These are phyloP conservation scores for Nasonia giraulti DNA, from an alignment of 1,140 invertebrate species.

Conservation along the genomic window DNA sequence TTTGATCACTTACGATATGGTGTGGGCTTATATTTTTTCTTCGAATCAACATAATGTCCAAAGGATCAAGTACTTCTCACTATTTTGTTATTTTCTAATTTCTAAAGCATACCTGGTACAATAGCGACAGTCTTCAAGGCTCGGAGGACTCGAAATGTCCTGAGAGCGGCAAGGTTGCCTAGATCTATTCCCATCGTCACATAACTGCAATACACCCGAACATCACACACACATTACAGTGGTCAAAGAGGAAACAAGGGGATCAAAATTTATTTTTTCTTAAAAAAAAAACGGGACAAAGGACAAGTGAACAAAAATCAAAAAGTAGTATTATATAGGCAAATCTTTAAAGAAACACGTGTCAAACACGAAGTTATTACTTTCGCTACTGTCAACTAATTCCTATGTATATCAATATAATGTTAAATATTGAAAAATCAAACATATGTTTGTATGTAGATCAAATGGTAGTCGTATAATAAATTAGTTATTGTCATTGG, in stretches of 20 bases:
- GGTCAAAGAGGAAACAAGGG: constrained; percentile 64
- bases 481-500: constrained; percentile 19
- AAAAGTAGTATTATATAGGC: constrained; percentile 49
- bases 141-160: constrained; percentile 98
- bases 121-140: constrained; percentile 99
- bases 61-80: background rate
- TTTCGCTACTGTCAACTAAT: constrained; percentile 55
- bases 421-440: constrained; percentile 1
- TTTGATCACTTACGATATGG: constrained; percentile 7
- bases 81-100: constrained; percentile 32
- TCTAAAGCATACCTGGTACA: constrained; percentile 90
- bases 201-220: constrained; percentile 88
- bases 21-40: background rate
- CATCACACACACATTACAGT: constrained; percentile 75
- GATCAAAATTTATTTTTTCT: constrained; percentile 50
- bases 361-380: constrained; percentile 63
- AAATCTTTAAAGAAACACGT: constrained; percentile 53
- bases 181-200: constrained; percentile 99
- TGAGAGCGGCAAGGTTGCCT: constrained; percentile 97
- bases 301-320: constrained; percentile 55
- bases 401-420: constrained; percentile 53
- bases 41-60: background rate
- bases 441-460: constrained; percentile 14
- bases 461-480: constrained; percentile 23
- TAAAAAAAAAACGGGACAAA: constrained; percentile 49